phyloP scores from a whole-genome alignment of 1,140 invertebrate species.

The Drosophila sturtevanti region DNA sequence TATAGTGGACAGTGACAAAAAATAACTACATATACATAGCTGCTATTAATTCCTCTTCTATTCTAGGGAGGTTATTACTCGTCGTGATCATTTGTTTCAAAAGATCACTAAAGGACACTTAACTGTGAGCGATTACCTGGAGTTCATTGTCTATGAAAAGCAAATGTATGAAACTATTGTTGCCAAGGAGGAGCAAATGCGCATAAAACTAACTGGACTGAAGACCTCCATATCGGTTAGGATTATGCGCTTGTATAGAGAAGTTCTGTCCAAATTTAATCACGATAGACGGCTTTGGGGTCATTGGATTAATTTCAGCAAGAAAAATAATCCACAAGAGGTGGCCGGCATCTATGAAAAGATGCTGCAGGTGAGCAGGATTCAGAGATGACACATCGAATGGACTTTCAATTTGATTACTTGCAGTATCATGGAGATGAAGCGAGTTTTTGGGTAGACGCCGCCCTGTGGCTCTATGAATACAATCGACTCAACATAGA shows the following conservation, averaged over 20 bases:
- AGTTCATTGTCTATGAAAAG: conserved; percentile 74
- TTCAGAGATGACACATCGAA: not conserved
- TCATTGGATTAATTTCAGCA: conserved; percentile 70
- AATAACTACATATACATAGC: not conserved
- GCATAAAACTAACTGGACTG: conserved; percentile 47
- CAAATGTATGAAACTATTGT: conserved; percentile 61
- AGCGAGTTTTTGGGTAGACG: conserved; percentile 61
- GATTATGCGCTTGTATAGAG: conserved; percentile 70
- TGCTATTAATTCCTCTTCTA: not conserved
- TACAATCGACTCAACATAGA: conserved; percentile 57
- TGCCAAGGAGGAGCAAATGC: conserved; percentile 62
- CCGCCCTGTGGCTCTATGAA: conserved; percentile 71
- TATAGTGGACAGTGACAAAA: conserved; percentile 14
- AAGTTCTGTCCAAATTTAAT: conserved; percentile 56
- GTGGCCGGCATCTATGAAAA: conserved; percentile 77
- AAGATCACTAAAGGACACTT: conserved; percentile 63
- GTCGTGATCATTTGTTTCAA: conserved; percentile 56
- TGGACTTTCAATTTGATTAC: not conserved
- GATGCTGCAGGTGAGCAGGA: conserved; percentile 67
- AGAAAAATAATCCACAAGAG: conserved; percentile 60
- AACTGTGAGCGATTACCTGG: conserved; percentile 57
- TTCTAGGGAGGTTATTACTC: conserved; percentile 58
- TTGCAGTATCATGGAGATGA: conserved; percentile 70
- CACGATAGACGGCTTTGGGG: conserved; percentile 68
- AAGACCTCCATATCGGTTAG: conserved; percentile 57